Base-by-base conservation (phyloP, 1,140 invertebrate species). In the Thrips palmi region DNA sequence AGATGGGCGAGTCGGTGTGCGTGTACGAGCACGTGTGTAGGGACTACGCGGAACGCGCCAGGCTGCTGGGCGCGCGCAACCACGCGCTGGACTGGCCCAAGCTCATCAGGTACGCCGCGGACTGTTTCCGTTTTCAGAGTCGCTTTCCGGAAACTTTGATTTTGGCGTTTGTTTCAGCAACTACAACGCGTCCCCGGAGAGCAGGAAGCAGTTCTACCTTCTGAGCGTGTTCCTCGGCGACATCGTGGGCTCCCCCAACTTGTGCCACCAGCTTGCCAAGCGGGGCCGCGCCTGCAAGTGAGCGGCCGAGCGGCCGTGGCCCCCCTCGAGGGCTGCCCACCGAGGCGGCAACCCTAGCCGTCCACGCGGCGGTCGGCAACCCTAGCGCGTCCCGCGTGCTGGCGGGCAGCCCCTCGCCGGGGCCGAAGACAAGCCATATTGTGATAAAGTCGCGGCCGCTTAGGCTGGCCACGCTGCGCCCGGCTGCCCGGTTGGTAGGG, bases 211-310 rank as follows among this genome's bases (percentile, higher is more conserved):
- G 52, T 74, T 77, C 55, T 83, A 81, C 50, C 59, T 85, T 22
- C 64, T 85, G 34, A 83, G 78, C 49, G 73, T 85, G 17, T 83
- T 84, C 55, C 57, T 85, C 18, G 80, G 80, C 31, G 77, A 85
- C 53, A 78, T 81, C 48, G 67, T 83, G 29, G 74, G 72, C 15
- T 80, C 78, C 43, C 73, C 77, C 7, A 65, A 66, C 41, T 63
- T 85, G 15, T 85, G 79, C 53, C 74, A 74, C 53, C 74, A 79
- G 51, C 59, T 83, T 46, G 75, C 68, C 24, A 79, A 82, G 52
- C 63, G 76, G 52, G 64, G 66, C 46, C 54, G 67, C 51, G 52
- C 49, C 19, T 71, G 69, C 45, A 50, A 50, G 12, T 27, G 12
- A 27, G 12, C n/a, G n/a, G n/a, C n/a, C n/a, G n/a, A n/a, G n/a